Evolutionary conservation across 2,888 invertebrate species (phyloP), one percentile per base, ranked within the genome.

Genomic region (Drosophila greeni): DNA sequence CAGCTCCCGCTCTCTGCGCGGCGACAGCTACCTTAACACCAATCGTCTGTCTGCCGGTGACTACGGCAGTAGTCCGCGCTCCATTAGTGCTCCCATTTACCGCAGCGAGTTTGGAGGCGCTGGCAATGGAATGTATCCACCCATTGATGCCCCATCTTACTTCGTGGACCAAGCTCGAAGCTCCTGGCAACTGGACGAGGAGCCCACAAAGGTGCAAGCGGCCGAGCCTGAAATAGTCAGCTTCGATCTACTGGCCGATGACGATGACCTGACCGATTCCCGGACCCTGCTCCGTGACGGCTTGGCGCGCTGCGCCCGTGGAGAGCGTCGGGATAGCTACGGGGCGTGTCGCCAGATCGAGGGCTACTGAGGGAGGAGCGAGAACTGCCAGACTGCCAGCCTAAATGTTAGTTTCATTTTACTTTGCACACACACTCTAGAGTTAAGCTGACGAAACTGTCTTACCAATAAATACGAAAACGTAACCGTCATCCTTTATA

Each of bases 221-320:
- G 86, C 70, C 76, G 89, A 73, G 90, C 66, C 70, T 5, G 79
- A 86, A 37, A 73, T 84, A 33, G 66, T 87, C 0, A 85, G 84
- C 45, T 77, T 86, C 49, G 82, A 85, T 29, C 73, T 86, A 43
- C 72, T 84, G 11, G 72, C 75, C 64, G 84, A 82, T 56, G 74
- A 67, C 14, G 74, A 67, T 6, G 74, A 67, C 9, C 49, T 78
- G 26, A 68, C 61, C 42, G 75, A 74, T 34, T 81, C 88, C 90
- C 82, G 91, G 90, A 78, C 79, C 8, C 89, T 94, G 43, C 78
- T 94, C 20, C 93, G 94, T 0, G 93, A 92, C 20, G 90, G 90
- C 52, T 40, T 86, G 65, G 94, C 94, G 82, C 93, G 94, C 84
- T 95, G 95, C 86, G 94, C 94, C 18, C 94, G 94, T 0, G 94